These are phyloP conservation scores for Galendromus occidentalis DNA, from an alignment of 1,140 invertebrate genomes.

Conservation along the genomic window DNA sequence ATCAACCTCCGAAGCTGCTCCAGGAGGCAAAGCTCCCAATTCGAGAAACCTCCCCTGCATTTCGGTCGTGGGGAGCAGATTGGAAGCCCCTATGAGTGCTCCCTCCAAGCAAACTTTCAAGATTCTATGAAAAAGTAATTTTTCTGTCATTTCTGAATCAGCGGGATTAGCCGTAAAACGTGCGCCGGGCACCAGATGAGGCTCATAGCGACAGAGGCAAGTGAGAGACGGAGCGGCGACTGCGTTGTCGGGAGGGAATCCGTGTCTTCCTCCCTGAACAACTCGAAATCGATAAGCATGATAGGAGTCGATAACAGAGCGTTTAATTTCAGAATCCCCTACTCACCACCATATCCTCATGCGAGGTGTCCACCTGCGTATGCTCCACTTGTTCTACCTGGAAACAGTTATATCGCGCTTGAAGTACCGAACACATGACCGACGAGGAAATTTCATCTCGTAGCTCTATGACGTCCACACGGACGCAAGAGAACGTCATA, in stretches of 20 bases:
- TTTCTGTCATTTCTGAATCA: no score
- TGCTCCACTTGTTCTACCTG: slow-evolving; percentile 8
- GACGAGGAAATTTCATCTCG: not conserved
- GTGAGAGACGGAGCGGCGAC: not conserved
- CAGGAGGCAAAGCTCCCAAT: no score
- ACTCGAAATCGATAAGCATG: no score
- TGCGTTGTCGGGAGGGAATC: not conserved
- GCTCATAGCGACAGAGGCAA: not conserved
- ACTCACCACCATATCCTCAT: slow-evolving; percentile 9
- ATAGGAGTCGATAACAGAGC: not conserved
- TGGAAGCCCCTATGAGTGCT: no score
- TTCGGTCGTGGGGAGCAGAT: no score
- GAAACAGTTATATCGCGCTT: not conserved
- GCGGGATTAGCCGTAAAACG: no score
- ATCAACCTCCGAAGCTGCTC: no score
- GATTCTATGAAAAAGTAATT: no score
- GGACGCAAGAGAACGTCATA: not conserved
- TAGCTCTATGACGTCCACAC: not conserved
- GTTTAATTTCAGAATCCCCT: not conserved
- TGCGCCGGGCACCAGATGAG: no score
- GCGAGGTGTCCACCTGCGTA: not conserved
- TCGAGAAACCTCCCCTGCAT: no score
- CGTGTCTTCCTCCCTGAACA: no score
- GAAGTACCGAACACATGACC: not conserved
- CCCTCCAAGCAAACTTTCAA: no score